Evolutionary conservation across 1,140 invertebrate genomes (phyloP).

Genomic region (Drosophila littoralis): DNA sequence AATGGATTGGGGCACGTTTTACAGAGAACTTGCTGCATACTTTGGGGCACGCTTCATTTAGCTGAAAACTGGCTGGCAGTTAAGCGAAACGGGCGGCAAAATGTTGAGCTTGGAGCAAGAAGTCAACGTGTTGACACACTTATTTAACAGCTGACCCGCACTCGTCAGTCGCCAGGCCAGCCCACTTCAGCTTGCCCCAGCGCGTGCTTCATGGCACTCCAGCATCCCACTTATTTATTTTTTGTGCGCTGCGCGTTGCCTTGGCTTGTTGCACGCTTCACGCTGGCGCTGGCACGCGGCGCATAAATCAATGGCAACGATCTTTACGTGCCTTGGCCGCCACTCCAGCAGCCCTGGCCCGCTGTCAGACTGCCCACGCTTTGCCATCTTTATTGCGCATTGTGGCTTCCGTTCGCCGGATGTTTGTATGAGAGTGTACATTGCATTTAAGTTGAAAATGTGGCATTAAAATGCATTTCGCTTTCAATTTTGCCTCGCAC

Average conservation of each 20-base stretch:
- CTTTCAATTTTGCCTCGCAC: slow-evolving; percentile 72
- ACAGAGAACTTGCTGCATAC: slow-evolving; percentile 56
- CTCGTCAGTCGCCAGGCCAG: slow-evolving; percentile 36
- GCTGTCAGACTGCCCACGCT: slow-evolving; percentile 43
- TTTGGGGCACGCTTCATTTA: slow-evolving; percentile 68
- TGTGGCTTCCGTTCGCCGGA: slow-evolving; percentile 62
- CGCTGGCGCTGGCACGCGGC: slow-evolving; percentile 66
- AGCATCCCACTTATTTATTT: slow-evolving; percentile 19
- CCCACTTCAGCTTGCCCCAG: slow-evolving; percentile 22
- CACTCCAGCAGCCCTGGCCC: slow-evolving; percentile 11
- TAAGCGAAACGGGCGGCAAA: not conserved
- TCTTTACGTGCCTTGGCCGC: slow-evolving; percentile 70
- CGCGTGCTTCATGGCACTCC: slow-evolving; percentile 6
- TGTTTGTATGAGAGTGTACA: slow-evolving; percentile 33
- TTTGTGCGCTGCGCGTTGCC: slow-evolving; percentile 12
- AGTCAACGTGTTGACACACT: slow-evolving; percentile 67
- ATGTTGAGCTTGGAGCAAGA: slow-evolving; percentile 9
- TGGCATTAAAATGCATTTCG: slow-evolving; percentile 80
- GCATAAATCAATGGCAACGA: slow-evolving; percentile 82
- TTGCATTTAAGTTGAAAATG: slow-evolving; percentile 72
- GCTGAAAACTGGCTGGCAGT: slow-evolving; percentile 24
- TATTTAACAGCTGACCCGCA: slow-evolving; percentile 67
- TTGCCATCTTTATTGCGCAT: slow-evolving; percentile 75
- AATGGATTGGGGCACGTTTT: slow-evolving; percentile 50
- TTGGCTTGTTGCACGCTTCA: slow-evolving; percentile 78